These are phyloP conservation scores for sheep (Ovis aries) DNA, from an alignment of 2,113 vertebrate genomes.

Conservation along the genomic window DNA sequence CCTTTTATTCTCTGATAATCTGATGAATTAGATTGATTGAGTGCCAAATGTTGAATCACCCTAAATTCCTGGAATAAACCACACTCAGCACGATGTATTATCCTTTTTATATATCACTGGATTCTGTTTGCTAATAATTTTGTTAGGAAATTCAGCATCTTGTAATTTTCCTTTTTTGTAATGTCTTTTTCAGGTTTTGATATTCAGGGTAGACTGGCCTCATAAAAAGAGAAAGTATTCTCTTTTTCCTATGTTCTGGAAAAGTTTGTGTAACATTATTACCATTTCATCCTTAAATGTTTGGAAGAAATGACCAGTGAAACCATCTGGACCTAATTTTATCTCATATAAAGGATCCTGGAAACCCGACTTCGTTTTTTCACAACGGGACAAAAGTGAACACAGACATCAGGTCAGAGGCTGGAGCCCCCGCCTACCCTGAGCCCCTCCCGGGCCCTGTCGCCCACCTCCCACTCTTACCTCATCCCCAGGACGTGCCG, in stretches of 20 bases:
- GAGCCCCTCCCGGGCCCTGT: no score
- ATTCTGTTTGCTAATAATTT: neutral
- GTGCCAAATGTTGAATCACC: neutral
- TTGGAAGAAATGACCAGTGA: neutral
- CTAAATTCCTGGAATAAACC: neutral
- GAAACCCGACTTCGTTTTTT: neutral
- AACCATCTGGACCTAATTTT: neutral
- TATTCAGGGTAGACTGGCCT: neutral
- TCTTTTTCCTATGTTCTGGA: neutral
- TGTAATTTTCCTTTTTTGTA: neutral
- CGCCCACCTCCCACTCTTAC: neutral
- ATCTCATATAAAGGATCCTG: neutral
- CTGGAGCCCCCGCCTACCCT: neutral
- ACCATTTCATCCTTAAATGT: neutral
- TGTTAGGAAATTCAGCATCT: neutral
- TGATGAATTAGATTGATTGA: neutral
- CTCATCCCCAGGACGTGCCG: neutral
- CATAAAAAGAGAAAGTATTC: neutral
- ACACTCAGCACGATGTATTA: neutral
- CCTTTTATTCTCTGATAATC: neutral
- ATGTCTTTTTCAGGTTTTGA: neutral
- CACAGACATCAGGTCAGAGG: neutral
- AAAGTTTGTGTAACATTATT: neutral
- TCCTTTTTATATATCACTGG: neutral
- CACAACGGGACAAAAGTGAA: neutral